Evolutionary conservation across 2,888 invertebrate species (phyloP), one percentile per base, ranked within the genome.

Genomic region (Rotaria magnacalcarata): DNA sequence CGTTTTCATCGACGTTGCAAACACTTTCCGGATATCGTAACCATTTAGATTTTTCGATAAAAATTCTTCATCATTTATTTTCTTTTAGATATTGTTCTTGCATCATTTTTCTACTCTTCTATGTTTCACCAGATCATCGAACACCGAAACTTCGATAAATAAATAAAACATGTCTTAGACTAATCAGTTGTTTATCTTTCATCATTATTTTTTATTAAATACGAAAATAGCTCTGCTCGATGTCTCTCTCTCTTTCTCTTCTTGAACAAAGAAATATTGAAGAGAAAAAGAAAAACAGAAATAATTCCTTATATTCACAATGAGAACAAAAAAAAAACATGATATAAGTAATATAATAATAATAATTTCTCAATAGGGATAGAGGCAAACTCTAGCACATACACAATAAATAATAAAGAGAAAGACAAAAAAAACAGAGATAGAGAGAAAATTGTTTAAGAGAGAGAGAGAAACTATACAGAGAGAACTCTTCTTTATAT

Each of bases 401-500:
- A 67, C 67, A 67, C 67, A 67, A 67, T 67, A 67, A 67, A 67
- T 67, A 27, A 67, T 27, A 34, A 14, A 67, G 67, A 67, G 24
- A 34, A 67, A 54, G 54, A 54, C 21, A 54, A 54, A 19, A 54
- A 54, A 54, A 54, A 54, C 54, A 54, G 54, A 3, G 54, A 54
- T 21, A 21, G 21, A 54, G 21, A 52, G 16, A 52, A 54, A 54
- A 5, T 54, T 54, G 21, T 54, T 54, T 54, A 54, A 21, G 54
- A 54, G 54, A 54, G 21, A 52, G 50, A 54, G 54, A 54, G 54
- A 54, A 67, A 67, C 67, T 67, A 67, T 67, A 67, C 67, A 67
- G 67, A 67, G 67, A 67, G 67, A 67, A 67, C 67, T 67, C 67
- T 67, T 67, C 67, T 67, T 67, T n/a, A 67, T 34, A 67, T 34